Conservation (phyloP, 2,797 vertebrate species). For the Gallirallus australis region DNA sequence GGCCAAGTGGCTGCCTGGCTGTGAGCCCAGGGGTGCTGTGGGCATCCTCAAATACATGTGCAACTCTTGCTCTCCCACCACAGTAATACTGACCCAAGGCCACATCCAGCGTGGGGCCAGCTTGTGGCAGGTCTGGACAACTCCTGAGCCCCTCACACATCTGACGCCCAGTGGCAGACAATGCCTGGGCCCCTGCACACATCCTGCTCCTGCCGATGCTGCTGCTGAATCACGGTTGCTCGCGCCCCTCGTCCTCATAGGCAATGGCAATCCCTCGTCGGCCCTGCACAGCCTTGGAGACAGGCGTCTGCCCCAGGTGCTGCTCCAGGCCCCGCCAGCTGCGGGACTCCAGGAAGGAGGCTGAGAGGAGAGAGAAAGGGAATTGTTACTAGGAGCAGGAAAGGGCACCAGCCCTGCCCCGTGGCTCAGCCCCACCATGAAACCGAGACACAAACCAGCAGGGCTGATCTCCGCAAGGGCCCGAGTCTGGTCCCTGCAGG, state of each 20-base stretch:
- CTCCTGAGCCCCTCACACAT: rapidly evolving
- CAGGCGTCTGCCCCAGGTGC: conserved; percentile 86
- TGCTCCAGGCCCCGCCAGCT: conserved; percentile 93
- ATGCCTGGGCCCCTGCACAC: rapidly evolving
- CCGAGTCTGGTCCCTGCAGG: conserved; percentile 65
- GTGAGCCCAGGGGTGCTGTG: rapidly evolving
- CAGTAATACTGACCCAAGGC: background rate
- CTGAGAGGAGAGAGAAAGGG: conserved; percentile 73
- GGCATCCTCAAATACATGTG: rapidly evolving
- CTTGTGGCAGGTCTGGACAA: background rate
- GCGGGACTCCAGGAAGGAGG: conserved; percentile 88
- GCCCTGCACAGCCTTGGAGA: conserved; percentile 87
- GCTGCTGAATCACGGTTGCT: background rate
- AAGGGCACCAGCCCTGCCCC: background rate
- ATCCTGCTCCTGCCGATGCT: rapidly evolving
- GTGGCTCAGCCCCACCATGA: background rate
- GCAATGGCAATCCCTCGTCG: conserved; percentile 93
- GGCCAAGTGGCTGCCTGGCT: background rate
- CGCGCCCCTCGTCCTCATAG: conserved; percentile 8
- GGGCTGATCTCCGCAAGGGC: conserved; percentile 77
- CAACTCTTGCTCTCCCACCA: background rate
- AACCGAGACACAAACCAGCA: background rate
- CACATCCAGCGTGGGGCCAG: rapidly evolving
- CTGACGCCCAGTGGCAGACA: background rate
- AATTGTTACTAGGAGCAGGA: background rate